These are phyloP conservation scores for Ophthalmolycus amberensis DNA, from an alignment of 2,113 vertebrate genomes.

Conservation along the genomic window DNA sequence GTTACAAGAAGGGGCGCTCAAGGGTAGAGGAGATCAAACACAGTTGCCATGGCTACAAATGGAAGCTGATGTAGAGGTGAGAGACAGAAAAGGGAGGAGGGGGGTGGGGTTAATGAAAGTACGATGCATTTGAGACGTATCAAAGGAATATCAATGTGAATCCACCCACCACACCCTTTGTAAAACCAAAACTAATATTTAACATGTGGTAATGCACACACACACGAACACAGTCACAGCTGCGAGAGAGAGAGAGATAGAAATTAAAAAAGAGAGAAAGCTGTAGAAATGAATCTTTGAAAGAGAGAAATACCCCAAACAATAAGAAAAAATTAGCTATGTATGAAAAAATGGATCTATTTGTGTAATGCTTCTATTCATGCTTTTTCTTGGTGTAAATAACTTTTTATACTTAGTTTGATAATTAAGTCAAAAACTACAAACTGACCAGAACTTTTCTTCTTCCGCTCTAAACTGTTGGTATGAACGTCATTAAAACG, in stretches of 20 bases:
- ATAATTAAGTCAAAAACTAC: neutral
- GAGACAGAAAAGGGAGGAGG: constrained; percentile 1
- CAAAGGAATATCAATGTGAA: constrained; percentile 43
- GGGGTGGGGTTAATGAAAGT: constrained; percentile 54
- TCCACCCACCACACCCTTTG: constrained; percentile 37
- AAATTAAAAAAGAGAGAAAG: neutral
- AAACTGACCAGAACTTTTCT: neutral
- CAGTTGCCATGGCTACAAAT: constrained; percentile 84
- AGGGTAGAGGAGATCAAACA: constrained; percentile 73
- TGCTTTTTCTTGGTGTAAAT: neutral
- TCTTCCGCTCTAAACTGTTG: neutral
- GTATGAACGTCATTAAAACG: neutral
- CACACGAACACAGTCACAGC: neutral
- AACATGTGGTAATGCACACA: neutral
- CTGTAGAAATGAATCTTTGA: neutral
- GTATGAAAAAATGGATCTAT: too few relatives aligned
- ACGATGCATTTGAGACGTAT: constrained; percentile 23
- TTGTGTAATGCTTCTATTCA: neutral
- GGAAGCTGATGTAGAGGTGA: constrained; percentile 66
- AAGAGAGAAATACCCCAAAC: neutral
- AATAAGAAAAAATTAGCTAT: too few relatives aligned
- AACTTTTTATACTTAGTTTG: neutral
- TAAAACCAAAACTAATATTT: constrained; percentile 12
- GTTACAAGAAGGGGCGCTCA: constrained; percentile 49
- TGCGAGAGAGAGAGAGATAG: neutral